Evolutionary conservation across 2,797 vertebrate species (phyloP), one percentile per base, ranked within the genome.

Genomic region (Bradypus variegatus): DNA sequence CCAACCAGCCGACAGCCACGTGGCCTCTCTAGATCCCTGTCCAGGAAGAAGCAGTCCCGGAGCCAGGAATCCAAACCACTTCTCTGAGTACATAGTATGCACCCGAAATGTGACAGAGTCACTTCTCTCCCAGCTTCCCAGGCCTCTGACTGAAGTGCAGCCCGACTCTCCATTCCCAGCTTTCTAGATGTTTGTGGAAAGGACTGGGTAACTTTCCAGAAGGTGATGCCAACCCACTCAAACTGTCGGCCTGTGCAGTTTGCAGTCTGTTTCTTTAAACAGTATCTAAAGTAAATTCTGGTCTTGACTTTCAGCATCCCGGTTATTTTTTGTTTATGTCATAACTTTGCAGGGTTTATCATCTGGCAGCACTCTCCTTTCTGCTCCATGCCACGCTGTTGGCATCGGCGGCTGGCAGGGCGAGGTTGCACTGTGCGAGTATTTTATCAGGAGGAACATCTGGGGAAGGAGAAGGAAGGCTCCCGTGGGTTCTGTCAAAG

Each of bases 121-220:
- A 1, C 23, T 12, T 31, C 6, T 33, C 48, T 27, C n/a, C 76
- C 7, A 1, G 65, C n/a, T 27, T 64, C 16, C 41, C 13, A 6
- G n/a, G 10, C 21, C 1, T 3, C 48, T 0, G 2, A 8, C 1
- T 0, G 33, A 13, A 0, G 2, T 14, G 7, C 5, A 9, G 0
- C 33, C 69, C 64, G 19, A 41, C 48, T 87, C 6, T 18, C 62
- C 5, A 5, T 3, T 1, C 5, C 5, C 3, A 33, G 55, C n/a
- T 29, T 45, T 4, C 19, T 8, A 27, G 27, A 12, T 31, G 27
- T 23, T 2, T 1, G 8, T 1, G 48, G 38, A 25, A 48, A 29
- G 25, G 60, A 38, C 5, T 27, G 23, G 29, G n/a, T 33, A 1
- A 10, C 25, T 6, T 29, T 29, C 58, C 25, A 29, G 9, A 4